phyloP scores from a whole-genome alignment of 1,140 invertebrate species.

The Cherax destructor region DNA sequence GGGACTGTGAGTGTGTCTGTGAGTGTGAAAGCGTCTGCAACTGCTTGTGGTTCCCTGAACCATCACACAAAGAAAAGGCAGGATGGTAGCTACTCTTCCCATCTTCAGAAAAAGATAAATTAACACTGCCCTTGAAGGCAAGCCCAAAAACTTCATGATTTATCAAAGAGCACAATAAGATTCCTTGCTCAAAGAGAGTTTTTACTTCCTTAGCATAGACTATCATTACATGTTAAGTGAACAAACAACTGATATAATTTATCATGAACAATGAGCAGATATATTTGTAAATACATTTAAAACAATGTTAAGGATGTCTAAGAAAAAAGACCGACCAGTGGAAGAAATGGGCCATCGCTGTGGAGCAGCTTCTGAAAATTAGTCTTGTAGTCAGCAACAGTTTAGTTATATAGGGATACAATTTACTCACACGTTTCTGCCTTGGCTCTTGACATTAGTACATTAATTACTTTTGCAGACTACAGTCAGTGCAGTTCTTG shows the following conservation, averaged over 20 bases:
- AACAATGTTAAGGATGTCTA: not conserved
- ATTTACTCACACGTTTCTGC: too few species aligned
- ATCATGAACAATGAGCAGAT: not conserved
- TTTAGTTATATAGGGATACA: too few species aligned
- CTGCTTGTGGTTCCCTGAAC: conserved; percentile 52
- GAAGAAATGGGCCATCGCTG: not conserved
- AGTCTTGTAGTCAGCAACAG: too few species aligned
- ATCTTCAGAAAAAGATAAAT: conserved; percentile 23
- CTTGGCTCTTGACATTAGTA: too few species aligned
- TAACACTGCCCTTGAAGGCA: conserved; percentile 2
- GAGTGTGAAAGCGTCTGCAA: conserved; percentile 52
- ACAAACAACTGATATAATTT: not conserved
- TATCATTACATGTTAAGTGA: not conserved
- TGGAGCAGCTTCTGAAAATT: not conserved
- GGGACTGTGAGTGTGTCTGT: conserved; percentile 50
- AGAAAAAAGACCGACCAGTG: not conserved
- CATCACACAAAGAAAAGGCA: conserved; percentile 17
- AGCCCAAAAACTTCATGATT: not conserved
- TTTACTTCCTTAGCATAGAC: not conserved
- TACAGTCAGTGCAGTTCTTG: too few species aligned
- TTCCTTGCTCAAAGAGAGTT: not conserved
- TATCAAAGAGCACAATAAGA: not conserved
- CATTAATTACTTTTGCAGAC: too few species aligned
- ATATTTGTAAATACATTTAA: not conserved
- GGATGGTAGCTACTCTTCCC: conserved; percentile 14